phyloP scores from a whole-genome alignment of 1,140 invertebrate species.

The Drosophila cardini region DNA sequence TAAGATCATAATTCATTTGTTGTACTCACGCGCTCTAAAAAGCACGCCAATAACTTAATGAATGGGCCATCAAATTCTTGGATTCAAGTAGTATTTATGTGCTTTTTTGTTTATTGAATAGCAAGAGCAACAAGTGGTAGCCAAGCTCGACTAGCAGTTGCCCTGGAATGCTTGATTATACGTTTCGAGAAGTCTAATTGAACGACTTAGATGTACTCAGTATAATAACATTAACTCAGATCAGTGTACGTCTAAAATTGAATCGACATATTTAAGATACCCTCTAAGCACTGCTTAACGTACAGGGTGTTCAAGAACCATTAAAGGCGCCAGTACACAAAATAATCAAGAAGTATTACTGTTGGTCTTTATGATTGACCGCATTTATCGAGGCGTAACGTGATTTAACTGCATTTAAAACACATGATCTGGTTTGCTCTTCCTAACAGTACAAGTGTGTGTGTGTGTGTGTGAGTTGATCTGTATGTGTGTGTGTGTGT shows the following conservation, averaged over 20 bases:
- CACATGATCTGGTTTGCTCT: conserved; percentile 69
- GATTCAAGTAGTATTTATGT: conserved; percentile 60
- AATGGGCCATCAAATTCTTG: conserved; percentile 49
- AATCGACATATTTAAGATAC: background rate
- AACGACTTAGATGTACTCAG: background rate
- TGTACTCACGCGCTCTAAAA: conserved; percentile 60
- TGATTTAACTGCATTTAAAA: conserved; percentile 76
- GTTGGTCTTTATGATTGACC: conserved; percentile 66
- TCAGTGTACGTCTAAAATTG: background rate
- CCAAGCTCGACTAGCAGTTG: conserved; percentile 11
- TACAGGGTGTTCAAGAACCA: conserved; percentile 25
- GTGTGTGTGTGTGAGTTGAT: background rate
- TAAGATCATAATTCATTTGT: conserved; percentile 51
- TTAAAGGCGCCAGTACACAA: conserved; percentile 11
- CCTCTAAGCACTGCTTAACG: background rate
- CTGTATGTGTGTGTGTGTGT: background rate
- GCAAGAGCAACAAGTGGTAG: background rate
- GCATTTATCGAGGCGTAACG: conserved; percentile 79
- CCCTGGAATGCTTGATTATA: conserved; percentile 5
- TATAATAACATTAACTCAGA: background rate
- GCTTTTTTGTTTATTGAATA: conserved; percentile 42
- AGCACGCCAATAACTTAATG: conserved; percentile 63
- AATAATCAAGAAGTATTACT: conserved; percentile 45
- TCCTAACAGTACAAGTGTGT: conserved; percentile 3
- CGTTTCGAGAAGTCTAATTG: too few species aligned